Evolutionary conservation across 2,113 vertebrate genomes (phyloP).

Genomic region (Alectura lathami): DNA sequence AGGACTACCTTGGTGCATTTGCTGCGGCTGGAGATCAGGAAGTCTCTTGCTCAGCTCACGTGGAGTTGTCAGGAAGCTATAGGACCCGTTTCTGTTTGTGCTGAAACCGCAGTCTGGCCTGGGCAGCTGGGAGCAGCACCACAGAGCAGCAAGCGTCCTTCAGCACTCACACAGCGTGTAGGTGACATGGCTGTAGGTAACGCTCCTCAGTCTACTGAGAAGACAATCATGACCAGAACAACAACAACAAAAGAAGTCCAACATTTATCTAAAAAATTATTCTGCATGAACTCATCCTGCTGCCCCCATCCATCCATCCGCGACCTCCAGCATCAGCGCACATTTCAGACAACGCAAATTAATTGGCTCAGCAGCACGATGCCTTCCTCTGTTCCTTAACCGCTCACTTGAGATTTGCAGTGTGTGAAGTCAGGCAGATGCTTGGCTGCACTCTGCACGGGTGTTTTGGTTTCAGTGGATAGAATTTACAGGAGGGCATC

Average conservation of each 20-base stretch:
- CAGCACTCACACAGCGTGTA: background rate
- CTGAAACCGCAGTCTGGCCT: background rate
- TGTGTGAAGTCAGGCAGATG: background rate
- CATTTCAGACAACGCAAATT: background rate
- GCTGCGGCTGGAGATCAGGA: background rate
- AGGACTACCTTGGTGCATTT: background rate
- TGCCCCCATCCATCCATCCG: background rate
- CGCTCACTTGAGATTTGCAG: background rate
- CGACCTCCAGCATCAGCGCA: accelerated
- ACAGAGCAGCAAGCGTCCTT: background rate
- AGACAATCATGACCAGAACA: background rate
- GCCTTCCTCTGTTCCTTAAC: background rate
- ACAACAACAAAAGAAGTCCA: background rate
- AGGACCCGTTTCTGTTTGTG: background rate
- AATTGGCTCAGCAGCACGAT: background rate
- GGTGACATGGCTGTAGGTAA: accelerated
- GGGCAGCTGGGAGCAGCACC: background rate
- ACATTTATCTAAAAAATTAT: background rate
- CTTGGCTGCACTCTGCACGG: background rate
- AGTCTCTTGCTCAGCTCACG: accelerated
- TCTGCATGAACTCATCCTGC: background rate
- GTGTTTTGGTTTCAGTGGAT: constrained; percentile 18
- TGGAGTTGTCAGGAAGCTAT: background rate
- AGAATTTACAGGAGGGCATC: constrained; percentile 9
- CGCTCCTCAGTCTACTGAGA: background rate